phyloP scores from a whole-genome alignment of 2,888 invertebrate genomes.

The Pseudococcus viburni region DNA sequence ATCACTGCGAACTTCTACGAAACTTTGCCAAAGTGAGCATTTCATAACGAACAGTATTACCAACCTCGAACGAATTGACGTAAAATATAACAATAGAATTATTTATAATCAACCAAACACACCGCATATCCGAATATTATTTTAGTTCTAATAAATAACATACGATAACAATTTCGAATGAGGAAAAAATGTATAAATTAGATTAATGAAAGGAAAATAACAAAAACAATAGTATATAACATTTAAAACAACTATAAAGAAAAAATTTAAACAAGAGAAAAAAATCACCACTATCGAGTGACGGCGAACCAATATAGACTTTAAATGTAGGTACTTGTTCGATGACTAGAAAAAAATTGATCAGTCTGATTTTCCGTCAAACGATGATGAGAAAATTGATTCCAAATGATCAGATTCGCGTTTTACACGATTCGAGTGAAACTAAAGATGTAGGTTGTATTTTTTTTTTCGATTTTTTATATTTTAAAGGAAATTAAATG shows the following conservation, averaged over 20 bases:
- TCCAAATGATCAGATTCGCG: neutral
- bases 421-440: neutral
- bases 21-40: too few species aligned
- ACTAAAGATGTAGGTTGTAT: too few species aligned
- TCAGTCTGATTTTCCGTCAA: too few species aligned
- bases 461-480: too few species aligned
- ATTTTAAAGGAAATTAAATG: too few species aligned
- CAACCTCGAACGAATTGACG: too few species aligned
- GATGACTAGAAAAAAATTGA: neutral
- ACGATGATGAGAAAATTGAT: neutral
- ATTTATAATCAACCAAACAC: neutral
- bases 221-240: constrained; percentile 20
- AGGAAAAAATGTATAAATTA: neutral
- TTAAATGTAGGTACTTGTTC: neutral
- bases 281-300: neutral
- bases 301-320: neutral
- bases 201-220: neutral
- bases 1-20: too few species aligned
- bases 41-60: too few species aligned
- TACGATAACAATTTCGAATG: neutral
- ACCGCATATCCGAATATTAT: neutral
- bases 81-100: neutral
- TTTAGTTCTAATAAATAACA: constrained; percentile 7
- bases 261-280: constrained; percentile 21
- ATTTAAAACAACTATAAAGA: neutral